These are phyloP conservation scores for Zaprionus africanus DNA, from an alignment of 1,140 invertebrate species.

Conservation along the genomic window DNA sequence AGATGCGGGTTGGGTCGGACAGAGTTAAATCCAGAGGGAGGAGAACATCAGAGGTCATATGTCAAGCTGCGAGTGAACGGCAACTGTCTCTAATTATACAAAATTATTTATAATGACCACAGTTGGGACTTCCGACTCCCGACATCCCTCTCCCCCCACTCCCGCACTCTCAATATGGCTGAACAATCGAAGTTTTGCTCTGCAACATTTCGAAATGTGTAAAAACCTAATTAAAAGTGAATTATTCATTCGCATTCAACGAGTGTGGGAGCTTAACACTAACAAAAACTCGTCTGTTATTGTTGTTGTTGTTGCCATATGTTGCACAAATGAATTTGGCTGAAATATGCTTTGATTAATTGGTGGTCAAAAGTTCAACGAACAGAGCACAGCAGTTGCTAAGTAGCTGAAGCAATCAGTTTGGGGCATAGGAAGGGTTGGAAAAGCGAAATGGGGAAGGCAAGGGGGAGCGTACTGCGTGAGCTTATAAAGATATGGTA, in stretches of 20 bases:
- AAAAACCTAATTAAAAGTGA: slow-evolving; percentile 82
- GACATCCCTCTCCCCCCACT: neutral
- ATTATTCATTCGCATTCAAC: slow-evolving; percentile 72
- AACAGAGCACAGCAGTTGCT: slow-evolving; percentile 50
- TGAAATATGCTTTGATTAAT: slow-evolving; percentile 79
- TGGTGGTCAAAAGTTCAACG: slow-evolving; percentile 81
- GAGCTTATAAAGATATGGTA: neutral
- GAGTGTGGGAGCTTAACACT: slow-evolving; percentile 43
- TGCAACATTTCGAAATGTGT: slow-evolving; percentile 63
- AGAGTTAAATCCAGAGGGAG: neutral
- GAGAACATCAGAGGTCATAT: slow-evolving; percentile 48
- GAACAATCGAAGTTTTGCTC: slow-evolving; percentile 45
- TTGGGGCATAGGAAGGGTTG: neutral
- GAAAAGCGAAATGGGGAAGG: too few species aligned
- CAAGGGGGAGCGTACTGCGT: neutral
- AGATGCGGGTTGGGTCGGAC: neutral
- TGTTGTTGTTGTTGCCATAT: slow-evolving; percentile 61
- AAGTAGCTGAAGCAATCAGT: slow-evolving; percentile 28
- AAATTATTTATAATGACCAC: slow-evolving; percentile 80
- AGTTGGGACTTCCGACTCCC: slow-evolving; percentile 19
- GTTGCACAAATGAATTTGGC: slow-evolving; percentile 79
- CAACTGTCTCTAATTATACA: slow-evolving; percentile 81
- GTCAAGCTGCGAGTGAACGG: slow-evolving; percentile 63
- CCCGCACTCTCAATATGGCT: neutral
- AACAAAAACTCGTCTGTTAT: slow-evolving; percentile 71